Base-by-base conservation (phyloP, 1,140 invertebrate species). In the Drosophila sucinea region DNA sequence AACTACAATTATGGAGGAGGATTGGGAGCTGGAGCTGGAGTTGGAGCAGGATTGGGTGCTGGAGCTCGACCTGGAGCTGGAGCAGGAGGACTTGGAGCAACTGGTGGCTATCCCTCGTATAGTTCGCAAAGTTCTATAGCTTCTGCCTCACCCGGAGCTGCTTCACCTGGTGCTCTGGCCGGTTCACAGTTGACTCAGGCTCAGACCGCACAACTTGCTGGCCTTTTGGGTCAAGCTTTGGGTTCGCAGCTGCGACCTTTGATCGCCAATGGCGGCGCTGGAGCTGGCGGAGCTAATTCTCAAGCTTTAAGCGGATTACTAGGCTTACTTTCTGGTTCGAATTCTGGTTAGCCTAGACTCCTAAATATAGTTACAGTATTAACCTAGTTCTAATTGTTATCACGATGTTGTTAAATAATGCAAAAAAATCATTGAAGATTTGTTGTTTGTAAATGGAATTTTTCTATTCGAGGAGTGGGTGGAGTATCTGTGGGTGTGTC, bases 171-270 rank as follows among this genome's bases (percentile, higher is more conserved):
- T 33, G 40, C 51, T 56, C 71, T 27, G 25, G 44, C 62, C 1
- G 74, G 54, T 6, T 64, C 77, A 0, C 84, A 89, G 33, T 29
- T 89, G 0, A 70, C 27, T 7, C 79, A 69, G 1, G 80, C 65
- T 1, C 84, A 87, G 32, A 73, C 85, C 4, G 80, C 84, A 0
- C 84, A 87, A 30, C n/a, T 87, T 3, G 84, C 84, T 0, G 84
- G 77, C 2, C 69, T 81, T 1, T 17, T 87, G 55, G 84, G 84
- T 8, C 84, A 87, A 51, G 84, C 84, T 0, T 61, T 87, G 10
- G 84, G 84, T n/a, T 89, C 73, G 32, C 89, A 84, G 47, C 40
- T 87, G 6, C 84, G 84, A 8, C 84, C 84, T 0, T 57, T 84
- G 2, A 17, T 87, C 5, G 80, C 81, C 4, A 87, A 89, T 33